Evolutionary conservation across 2,888 invertebrate genomes (phyloP).

Genomic region (Napeogenes inachia): DNA sequence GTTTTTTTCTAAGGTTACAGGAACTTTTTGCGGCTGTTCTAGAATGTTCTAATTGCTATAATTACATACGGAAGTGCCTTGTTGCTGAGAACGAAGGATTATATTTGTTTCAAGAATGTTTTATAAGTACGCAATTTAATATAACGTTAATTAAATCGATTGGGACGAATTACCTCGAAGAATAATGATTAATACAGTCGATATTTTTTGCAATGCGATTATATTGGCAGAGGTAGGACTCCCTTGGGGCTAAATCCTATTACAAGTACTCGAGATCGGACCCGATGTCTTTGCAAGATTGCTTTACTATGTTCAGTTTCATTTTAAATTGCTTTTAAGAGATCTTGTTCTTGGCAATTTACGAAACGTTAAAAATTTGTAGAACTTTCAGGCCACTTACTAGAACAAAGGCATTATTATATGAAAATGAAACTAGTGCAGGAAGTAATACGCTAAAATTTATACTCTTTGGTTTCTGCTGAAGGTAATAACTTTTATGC

Average conservation of each 20-base stretch:
- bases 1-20: constrained; percentile 30
- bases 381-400: not conserved
- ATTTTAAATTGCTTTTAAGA: constrained; percentile 25
- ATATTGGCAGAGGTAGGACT: constrained; percentile 20
- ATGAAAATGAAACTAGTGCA: too few relatives aligned
- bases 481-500: too few relatives aligned
- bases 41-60: constrained; percentile 39
- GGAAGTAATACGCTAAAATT: too few relatives aligned
- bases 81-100: constrained; percentile 29
- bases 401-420: too few relatives aligned
- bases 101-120: constrained; percentile 32
- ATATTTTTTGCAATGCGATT: constrained; percentile 22
- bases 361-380: not conserved
- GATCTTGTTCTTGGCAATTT: constrained; percentile 1
- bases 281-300: constrained; percentile 18
- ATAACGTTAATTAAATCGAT: constrained; percentile 29
- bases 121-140: constrained; percentile 30
- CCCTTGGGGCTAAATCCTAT: constrained; percentile 31
- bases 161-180: constrained; percentile 18
- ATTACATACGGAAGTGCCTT: constrained; percentile 42
- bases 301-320: constrained; percentile 21
- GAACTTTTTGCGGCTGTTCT: constrained; percentile 34
- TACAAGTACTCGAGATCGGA: constrained; percentile 25
- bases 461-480: too few relatives aligned
- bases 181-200: constrained; percentile 14